These are phyloP conservation scores for Euthynnus affinis DNA, from an alignment of 2,797 vertebrate species.

Conservation along the genomic window DNA sequence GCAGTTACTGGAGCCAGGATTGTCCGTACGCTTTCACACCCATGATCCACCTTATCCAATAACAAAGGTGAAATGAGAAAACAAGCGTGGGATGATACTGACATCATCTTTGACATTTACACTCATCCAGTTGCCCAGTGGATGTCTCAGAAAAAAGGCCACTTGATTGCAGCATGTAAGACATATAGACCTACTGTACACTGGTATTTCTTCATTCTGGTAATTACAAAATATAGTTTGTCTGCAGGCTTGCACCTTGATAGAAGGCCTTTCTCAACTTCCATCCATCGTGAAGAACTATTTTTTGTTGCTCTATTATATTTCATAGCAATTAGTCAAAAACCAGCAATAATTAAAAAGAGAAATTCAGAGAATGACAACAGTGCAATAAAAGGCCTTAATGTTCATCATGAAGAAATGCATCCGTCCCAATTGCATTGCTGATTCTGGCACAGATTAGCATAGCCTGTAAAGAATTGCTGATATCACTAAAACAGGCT, in stretches of 20 bases:
- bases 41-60: conserved; percentile 23
- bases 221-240: conserved; percentile 45
- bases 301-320: conserved; percentile 18
- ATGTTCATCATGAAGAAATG: conserved; percentile 65
- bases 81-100: conserved; percentile 35
- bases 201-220: conserved; percentile 1
- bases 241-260: conserved; percentile 24
- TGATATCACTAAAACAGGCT: conserved; percentile 89
- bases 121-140: conserved; percentile 40
- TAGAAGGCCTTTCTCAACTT: conserved; percentile 20
- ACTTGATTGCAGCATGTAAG: conserved; percentile 34
- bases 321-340: conserved; percentile 42
- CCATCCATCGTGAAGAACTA: conserved; percentile 26
- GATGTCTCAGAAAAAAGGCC: conserved; percentile 49
- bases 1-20: conserved; percentile 9
- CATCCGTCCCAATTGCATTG: conserved; percentile 81
- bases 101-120: conserved; percentile 71
- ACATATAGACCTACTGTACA: conserved; percentile 9
- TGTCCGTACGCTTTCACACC: conserved; percentile 36
- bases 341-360: conserved; percentile 37
- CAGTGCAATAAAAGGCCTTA: conserved; percentile 43
- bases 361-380: conserved; percentile 40
- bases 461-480: conserved; percentile 92
- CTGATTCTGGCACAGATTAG: conserved; percentile 92
- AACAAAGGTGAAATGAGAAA: conserved; percentile 42